phyloP scores from a whole-genome alignment of 2,113 vertebrate species.

The Podiceps cristatus region DNA sequence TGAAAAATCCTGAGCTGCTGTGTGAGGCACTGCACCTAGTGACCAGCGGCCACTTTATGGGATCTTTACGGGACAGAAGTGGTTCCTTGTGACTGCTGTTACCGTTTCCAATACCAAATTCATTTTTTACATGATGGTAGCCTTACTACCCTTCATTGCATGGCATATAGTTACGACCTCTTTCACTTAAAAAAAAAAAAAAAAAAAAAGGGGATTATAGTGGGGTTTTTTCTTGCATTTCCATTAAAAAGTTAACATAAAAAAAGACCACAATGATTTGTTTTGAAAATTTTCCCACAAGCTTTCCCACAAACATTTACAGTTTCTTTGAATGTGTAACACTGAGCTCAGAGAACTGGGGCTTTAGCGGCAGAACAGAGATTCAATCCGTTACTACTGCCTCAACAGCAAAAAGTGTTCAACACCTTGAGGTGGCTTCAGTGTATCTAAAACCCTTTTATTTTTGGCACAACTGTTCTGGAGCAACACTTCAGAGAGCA shows the following conservation, averaged over 20 bases:
- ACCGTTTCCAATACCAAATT: background rate
- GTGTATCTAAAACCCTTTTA: background rate
- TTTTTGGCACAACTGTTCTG: background rate
- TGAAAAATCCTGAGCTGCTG: rapidly evolving
- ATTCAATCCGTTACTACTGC: background rate
- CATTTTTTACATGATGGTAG: background rate
- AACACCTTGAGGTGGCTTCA: background rate
- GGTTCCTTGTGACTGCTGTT: background rate
- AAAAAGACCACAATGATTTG: background rate
- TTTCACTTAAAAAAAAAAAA: background rate
- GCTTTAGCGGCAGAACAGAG: background rate
- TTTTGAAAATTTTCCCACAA: background rate
- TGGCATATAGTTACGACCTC: rapidly evolving
- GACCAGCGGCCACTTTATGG: rapidly evolving
- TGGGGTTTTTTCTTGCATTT: background rate
- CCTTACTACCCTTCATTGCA: background rate
- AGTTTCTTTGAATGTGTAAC: background rate
- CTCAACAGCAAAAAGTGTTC: background rate
- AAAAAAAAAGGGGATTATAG: background rate
- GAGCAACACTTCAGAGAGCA: background rate
- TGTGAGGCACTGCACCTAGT: rapidly evolving
- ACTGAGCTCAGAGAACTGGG: background rate
- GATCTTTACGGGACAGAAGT: background rate
- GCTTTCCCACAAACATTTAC: background rate
- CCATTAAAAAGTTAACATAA: background rate